Evolutionary conservation across 2,113 vertebrate genomes (phyloP), one percentile per base, ranked within the genome.

Genomic region (Poecilia latipinna): DNA sequence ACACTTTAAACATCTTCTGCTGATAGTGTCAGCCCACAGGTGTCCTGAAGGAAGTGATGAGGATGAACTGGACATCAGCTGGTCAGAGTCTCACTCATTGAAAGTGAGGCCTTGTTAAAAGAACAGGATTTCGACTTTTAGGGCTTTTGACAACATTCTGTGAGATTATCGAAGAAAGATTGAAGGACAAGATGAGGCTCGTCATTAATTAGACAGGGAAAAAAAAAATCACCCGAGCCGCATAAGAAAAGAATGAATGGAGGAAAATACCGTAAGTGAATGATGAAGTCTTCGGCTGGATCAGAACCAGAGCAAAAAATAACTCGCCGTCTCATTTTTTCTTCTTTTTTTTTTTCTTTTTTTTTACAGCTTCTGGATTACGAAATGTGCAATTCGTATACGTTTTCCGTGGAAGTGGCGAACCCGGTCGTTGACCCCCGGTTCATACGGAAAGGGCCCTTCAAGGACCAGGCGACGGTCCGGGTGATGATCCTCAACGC

Each of bases 391-490:
- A 96, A 81, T 51, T 95, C 96, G 0, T 97, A 96, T 78, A 92
- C 96, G 4, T 96, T 97, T 84, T 92, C 95, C 0, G 96, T 97
- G 76, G 96, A 96, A 79, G 96, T 96, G 19, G 86, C 93, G 80
- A 97, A 97, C 91, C 95, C 96, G 0, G 72, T 91, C 19, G 94
- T 96, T 6, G 96, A 97, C 68, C 84, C 96, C 0, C 95, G 95
- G 8, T 97, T 95, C 88, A 86, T 96, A 24, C 93, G 94, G 57
- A 94, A 92, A 51, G 96, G 96, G 61, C 90, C 96, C 88, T 97
- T 97, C 81, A 97, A 97, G 81, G 96, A 96, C 63, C 94, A 96
- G 67, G 94, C 96, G 3, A 94, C 94, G 0, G 95, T 97, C 24
- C 94, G 93, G 2, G 93, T 97, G 78, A 88, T 93, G 5, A 95